Evolutionary conservation across 2,113 vertebrate genomes (phyloP).

Genomic region (Nibea albiflora): DNA sequence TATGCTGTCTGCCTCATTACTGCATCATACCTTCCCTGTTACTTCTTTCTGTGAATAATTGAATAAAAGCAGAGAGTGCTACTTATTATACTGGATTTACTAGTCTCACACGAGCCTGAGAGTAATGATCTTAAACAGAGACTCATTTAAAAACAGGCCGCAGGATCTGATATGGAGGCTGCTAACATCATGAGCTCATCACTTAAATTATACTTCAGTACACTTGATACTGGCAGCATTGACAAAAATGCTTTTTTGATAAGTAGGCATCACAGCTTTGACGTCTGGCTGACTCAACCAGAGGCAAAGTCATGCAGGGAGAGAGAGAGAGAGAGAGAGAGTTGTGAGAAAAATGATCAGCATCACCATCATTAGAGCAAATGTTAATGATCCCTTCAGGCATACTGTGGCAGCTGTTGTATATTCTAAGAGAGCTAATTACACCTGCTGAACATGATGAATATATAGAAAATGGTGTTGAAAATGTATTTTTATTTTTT

Average conservation of each 20-base stretch:
- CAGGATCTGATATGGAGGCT: neutral
- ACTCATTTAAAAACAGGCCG: neutral
- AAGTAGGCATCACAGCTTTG: constrained; percentile 37
- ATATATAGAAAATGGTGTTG: neutral
- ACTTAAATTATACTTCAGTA: constrained; percentile 21
- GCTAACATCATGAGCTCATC: constrained; percentile 18
- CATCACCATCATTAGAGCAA: constrained; percentile 26
- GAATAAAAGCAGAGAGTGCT: neutral
- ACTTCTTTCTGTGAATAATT: neutral
- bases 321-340: neutral
- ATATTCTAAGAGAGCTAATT: neutral
- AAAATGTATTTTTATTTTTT: too few species aligned
- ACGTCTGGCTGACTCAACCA: constrained; percentile 26
- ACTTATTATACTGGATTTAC: neutral
- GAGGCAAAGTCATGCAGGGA: constrained; percentile 6
- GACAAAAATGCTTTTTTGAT: constrained; percentile 40
- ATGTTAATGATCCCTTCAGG: constrained; percentile 48
- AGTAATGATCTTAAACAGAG: neutral
- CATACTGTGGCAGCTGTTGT: constrained; percentile 6
- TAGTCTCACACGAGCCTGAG: neutral
- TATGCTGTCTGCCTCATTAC: neutral
- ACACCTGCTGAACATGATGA: neutral
- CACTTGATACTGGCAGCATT: constrained; percentile 31
- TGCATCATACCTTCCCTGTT: neutral
- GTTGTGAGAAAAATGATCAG: constrained; percentile 24